Base-by-base conservation (phyloP, 2,888 invertebrate genomes). In the Brassicogethes aeneus region DNA sequence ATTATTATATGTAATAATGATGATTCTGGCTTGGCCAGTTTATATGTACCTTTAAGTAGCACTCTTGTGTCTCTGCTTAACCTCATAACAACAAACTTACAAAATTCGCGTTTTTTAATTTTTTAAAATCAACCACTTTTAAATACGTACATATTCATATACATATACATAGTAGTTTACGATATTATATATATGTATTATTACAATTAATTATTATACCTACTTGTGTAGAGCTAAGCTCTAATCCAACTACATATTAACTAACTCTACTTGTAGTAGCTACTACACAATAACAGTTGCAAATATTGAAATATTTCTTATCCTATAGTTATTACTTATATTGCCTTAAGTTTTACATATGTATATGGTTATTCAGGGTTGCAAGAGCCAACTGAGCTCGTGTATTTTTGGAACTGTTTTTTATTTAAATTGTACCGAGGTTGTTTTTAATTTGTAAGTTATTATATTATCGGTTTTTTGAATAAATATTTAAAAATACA, bases 381-480 rank as follows among this genome's bases (percentile, higher is more conserved):
- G 70, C 72, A 69, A 72, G 73, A 72, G 72, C 73, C 71, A 48
- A 72, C 58, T 60, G 58, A 63, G 66, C 66, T 66, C 66, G 58
- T 44, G 43, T 66, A 68, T 68, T 68, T 68, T 67, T 68, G 64
- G 68, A 68, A 66, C 65, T 64, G 64, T 66, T 67, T 68, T 67
- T 66, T 64, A 65, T 68, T 67, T 65, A 61, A 66, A 65, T 64
- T 66, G 66, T 66, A 67, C 66, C 65, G 66, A 65, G 63, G 64
- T 67, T 67, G 66, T 66, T 66, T 68, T 68, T 64, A 62, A 66
- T 68, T 68, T 66, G 65, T 68, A 67, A 66, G 66, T 67, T 66
- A n/a, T n/a, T n/a, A 65, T 65, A 59, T 59, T 57, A 56, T 64
- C 66, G 65, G 65, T 67, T 68, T 32, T 64, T 68, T 64, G 65